phyloP scores from a whole-genome alignment of 1,140 invertebrate genomes.

The Drosophila melanogaster region Release_6_plus_ISO1_MT NC_004354.4:14133501-14134000 shows the following conservation, averaged over 20 bases:
- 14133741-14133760: constrained; percentile 59
- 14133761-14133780: constrained; percentile 64
- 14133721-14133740: constrained; percentile 22
- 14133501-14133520: constrained; percentile 25
- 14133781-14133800: neutral
- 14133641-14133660: neutral
- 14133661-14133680: constrained; percentile 2
- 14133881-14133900: constrained; percentile 12
- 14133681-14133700: constrained; percentile 69
- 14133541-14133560: constrained; percentile 76
- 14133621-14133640: constrained; percentile 11
- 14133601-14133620: constrained; percentile 48
- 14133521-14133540: constrained; percentile 64
- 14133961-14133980: constrained; percentile 72
- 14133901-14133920: constrained; percentile 10
- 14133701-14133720: neutral
- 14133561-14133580: constrained; percentile 46
- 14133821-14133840: too few species aligned
- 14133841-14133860: neutral
- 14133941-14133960: constrained; percentile 83
- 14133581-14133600: constrained; percentile 60
- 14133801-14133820: neutral
- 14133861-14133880: constrained; percentile 22
- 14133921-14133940: constrained; percentile 82
- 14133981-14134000: constrained; percentile 66